Percentiles rank a stretch among this genome's conserved stretches.
phyloP scores from a whole-genome alignment of 2,113 vertebrate species.

The Colius striatus region DNA sequence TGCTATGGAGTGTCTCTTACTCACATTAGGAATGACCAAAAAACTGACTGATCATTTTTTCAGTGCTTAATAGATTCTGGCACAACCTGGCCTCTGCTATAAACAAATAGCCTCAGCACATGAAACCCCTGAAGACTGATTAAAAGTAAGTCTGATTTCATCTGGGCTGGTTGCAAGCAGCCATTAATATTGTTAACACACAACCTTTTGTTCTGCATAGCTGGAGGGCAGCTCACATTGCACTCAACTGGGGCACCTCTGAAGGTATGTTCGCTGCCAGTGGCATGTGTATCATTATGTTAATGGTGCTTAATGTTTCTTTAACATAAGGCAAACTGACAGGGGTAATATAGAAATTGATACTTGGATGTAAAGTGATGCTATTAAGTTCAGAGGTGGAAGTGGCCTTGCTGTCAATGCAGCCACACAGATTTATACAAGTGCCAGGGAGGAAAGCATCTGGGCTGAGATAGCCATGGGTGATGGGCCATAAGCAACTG shows the following conservation, averaged over 20 bases:
- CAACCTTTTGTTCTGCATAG: constrained; percentile 43
- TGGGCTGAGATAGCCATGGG: neutral
- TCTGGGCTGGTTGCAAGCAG: constrained; percentile 3
- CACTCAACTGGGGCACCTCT: constrained; percentile 17
- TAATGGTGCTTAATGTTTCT: neutral
- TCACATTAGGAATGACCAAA: neutral
- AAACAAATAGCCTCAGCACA: constrained; percentile 47
- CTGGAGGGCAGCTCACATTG: constrained; percentile 53
- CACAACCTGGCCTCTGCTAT: constrained; percentile 34
- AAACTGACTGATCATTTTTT: constrained; percentile 9
- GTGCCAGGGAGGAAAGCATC: neutral
- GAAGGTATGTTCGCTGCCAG: neutral
- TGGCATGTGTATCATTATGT: constrained; percentile 28
- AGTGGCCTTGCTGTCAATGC: neutral
- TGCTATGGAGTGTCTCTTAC: neutral
- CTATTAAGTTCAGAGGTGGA: neutral
- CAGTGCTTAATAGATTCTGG: constrained; percentile 35
- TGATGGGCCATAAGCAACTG: neutral
- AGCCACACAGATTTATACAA: neutral
- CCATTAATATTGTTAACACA: constrained; percentile 65
- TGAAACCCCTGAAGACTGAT: constrained; percentile 46
- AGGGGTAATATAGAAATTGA: neutral
- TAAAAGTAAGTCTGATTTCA: constrained; percentile 61
- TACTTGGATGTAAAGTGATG: neutral
- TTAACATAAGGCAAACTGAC: neutral